These are phyloP conservation scores for Drosophila mojavensis DNA, from an alignment of 1,140 invertebrate species.

Conservation along the genomic window DNA sequence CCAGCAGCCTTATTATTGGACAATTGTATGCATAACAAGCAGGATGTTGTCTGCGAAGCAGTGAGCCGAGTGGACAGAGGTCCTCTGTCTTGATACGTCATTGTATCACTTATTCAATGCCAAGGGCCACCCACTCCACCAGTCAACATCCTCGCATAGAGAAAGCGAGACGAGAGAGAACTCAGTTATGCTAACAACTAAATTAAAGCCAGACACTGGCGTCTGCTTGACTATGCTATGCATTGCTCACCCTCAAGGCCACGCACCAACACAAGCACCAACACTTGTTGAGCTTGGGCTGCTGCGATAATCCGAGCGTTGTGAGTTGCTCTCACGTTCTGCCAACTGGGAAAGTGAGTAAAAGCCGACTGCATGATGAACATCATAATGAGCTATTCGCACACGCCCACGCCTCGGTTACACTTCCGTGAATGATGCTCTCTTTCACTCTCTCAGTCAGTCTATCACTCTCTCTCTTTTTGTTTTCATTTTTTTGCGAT, in stretches of 20 bases:
- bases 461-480: not conserved
- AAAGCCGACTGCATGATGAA: conserved; percentile 30
- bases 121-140: not conserved
- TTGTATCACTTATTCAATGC: not conserved
- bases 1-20: not conserved
- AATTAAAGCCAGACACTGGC: conserved; percentile 25
- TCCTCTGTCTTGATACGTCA: not conserved
- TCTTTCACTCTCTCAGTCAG: not conserved
- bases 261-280: not conserved
- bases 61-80: not conserved
- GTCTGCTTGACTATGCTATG: conserved; percentile 41
- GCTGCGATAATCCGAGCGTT: conserved; percentile 15
- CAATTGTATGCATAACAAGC: conserved; percentile 1
- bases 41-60: not conserved
- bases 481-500: not conserved
- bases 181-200: conserved; percentile 37
- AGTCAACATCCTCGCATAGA: not conserved
- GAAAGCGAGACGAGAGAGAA: not conserved
- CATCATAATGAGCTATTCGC: conserved; percentile 52
- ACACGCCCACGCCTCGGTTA: conserved; percentile 25
- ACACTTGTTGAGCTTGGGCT: conserved; percentile 33
- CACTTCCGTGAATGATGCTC: conserved; percentile 31
- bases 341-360: conserved; percentile 5
- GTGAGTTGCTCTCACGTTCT: conserved; percentile 3
- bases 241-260: conserved; percentile 32